Conservation (phyloP, 2,888 invertebrate species). For the Allophyes oxyacanthae region DNA sequence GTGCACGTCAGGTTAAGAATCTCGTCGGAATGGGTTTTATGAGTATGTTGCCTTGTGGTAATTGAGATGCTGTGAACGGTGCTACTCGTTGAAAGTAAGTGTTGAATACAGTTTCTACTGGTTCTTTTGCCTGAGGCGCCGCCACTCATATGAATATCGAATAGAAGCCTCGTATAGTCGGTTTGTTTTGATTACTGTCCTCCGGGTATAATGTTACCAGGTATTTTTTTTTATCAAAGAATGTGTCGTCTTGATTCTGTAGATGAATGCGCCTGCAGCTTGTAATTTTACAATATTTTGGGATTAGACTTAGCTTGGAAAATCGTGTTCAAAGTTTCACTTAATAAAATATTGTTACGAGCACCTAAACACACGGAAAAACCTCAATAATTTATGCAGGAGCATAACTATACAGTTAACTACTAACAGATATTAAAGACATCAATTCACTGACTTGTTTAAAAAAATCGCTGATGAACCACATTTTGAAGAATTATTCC, state of each 20-base stretch:
- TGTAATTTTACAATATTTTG: neutral
- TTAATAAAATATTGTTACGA: no score
- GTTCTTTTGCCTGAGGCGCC: slow-evolving; percentile 13
- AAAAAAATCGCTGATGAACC: no score
- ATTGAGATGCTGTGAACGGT: slow-evolving; percentile 38
- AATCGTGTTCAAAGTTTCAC: no score
- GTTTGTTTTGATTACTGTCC: slow-evolving; percentile 14
- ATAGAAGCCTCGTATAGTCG: slow-evolving; percentile 6
- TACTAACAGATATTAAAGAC: no score
- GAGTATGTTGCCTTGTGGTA: slow-evolving; percentile 34
- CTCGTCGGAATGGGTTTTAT: slow-evolving; percentile 44
- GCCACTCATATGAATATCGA: neutral
- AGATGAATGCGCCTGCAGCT: neutral
- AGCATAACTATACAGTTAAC: no score
- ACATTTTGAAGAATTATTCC: no score
- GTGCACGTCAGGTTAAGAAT: slow-evolving; percentile 46
- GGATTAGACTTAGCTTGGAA: no score
- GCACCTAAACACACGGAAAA: no score
- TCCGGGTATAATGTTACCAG: neutral
- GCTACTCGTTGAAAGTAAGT: slow-evolving; percentile 31
- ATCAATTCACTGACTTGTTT: no score
- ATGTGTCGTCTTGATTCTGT: neutral
- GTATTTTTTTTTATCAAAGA: slow-evolving; percentile 11
- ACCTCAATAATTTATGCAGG: no score
- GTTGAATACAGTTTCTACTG: slow-evolving; percentile 18